Evolutionary conservation across 2,888 invertebrate genomes (phyloP), one percentile per base, ranked within the genome.

Genomic region (Leptodirus hochenwartii): DNA sequence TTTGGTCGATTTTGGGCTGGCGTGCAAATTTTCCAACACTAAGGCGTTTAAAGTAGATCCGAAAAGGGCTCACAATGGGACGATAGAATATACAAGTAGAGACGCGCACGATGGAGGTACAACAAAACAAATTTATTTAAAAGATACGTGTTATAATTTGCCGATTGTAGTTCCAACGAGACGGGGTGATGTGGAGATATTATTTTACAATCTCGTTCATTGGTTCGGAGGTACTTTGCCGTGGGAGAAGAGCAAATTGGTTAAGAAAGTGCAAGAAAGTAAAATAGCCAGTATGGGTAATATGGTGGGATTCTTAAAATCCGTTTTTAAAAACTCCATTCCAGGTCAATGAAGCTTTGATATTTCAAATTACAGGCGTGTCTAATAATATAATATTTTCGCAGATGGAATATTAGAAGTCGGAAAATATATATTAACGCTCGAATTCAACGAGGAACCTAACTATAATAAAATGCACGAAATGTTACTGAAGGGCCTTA

Each of bases 41-140:
- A 79, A 78, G 43, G 76, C 76, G 33, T 88, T 80, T 50, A 84
- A 82, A 50, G 74, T 79, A 0, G 85, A 95, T 56, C 81, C 84
- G 0, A 82, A 82, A 43, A 79, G 76, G 50, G 90, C 88, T 36
- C 95, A 98, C 50, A 84, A 98, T 54, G 98, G 98, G 1, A 98
- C 98, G 0, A 79, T 93, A 35, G 91, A 96, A 48, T 98, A 90
- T 50, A 85, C 91, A 0, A 93, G 93, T 41, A 61, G 87, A 35
- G 98, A 98, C 63, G 93, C 93, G 3, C 98, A 98, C 58, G 64
- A 76, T 40, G 96, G 96, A 58, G 75, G 77, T 66, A 53, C 47
- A 5, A 24, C 6, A n/a, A 20, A 20, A 20, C 20, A 20, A 20
- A 20, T 8, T 20, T 24, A 10, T 24, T 17, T 32, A 32, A 25